Base-by-base conservation (phyloP, 2,888 invertebrate species). In the Eurois occulta region DNA sequence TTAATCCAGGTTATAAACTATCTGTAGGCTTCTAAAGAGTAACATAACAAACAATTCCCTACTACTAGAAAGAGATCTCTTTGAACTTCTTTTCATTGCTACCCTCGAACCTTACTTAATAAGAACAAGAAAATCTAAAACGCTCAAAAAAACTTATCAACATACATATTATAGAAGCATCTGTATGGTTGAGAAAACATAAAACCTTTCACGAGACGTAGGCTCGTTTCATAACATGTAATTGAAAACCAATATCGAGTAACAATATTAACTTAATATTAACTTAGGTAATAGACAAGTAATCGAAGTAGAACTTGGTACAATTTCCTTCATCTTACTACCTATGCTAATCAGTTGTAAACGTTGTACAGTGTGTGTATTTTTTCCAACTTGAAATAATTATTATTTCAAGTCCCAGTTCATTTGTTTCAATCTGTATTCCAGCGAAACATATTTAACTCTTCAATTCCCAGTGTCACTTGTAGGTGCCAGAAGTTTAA, bases 241-340 rank as follows among this genome's bases (percentile, higher is more conserved):
- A 83, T 73, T 83, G 66, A 73, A 78, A 70, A 84, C 68, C 77
- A 80, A 80, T 84, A 65, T 71, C 52, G 46, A 78, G 48, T 28
- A 78, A 80, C 72, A 78, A 78, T 77, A 83, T 77, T 82, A 81
- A 74, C 69, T 79, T 75, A 76, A 76, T 83, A 72, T 77, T 77
- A 77, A 80, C 62, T 77, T 75, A 69, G 60, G 69, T 68, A 81
- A 58, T 73, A 67, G 64, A 48, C 71, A 83, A 79, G 75, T 80
- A 65, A 80, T 64, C 24, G 66, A 83, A 77, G 67, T 72, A 35
- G 28, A 80, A 84, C 71, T 85, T 85, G 52, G 48, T 72, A 68
- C 38, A 82, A 79, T 78, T 75, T 80, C 80, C 77, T 79, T 55
- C 74, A 66, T 46, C 32, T 18, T 80, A 75, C 72, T 78, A 77